These are phyloP conservation scores for Stomorhina lunata DNA, from an alignment of 2,888 invertebrate genomes.

Conservation along the genomic window DNA sequence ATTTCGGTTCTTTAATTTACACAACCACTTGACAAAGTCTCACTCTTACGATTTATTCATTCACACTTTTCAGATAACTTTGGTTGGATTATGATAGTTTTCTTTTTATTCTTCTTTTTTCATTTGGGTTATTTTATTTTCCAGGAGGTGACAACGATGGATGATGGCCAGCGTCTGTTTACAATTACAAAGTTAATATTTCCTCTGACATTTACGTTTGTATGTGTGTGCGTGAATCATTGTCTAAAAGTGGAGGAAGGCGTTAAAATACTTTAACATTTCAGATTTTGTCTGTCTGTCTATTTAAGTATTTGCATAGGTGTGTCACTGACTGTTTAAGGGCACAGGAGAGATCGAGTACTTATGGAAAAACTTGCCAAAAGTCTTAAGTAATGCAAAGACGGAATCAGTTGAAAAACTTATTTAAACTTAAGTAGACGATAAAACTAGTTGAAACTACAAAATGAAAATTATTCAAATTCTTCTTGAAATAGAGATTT, in stretches of 20 bases:
- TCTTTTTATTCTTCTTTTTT: neutral
- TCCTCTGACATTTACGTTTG: constrained; percentile 58
- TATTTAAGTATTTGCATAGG: neutral
- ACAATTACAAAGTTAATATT: constrained; percentile 49
- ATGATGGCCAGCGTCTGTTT: constrained; percentile 35
- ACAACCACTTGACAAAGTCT: neutral
- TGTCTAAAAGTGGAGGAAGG: constrained; percentile 39
- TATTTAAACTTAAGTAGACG: neutral
- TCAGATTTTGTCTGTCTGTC: neutral
- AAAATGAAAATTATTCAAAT: constrained; percentile 59
- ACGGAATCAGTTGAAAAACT: constrained; percentile 38
- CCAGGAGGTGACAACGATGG: neutral
- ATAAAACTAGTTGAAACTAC: constrained; percentile 32
- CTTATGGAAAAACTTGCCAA: constrained; percentile 30
- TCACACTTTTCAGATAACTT: constrained; percentile 10
- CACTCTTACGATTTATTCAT: neutral
- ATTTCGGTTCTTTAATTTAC: neutral
- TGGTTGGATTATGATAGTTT: constrained; percentile 4
- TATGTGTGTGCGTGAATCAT: no score
- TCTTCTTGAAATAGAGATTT: constrained; percentile 26
- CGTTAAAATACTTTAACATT: constrained; percentile 37
- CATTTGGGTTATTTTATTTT: no score
- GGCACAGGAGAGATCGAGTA: no score
- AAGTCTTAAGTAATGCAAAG: constrained; percentile 36
- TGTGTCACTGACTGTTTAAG: neutral